Conservation (phyloP, 2,797 vertebrate genomes). For the Coreius guichenoti region DNA sequence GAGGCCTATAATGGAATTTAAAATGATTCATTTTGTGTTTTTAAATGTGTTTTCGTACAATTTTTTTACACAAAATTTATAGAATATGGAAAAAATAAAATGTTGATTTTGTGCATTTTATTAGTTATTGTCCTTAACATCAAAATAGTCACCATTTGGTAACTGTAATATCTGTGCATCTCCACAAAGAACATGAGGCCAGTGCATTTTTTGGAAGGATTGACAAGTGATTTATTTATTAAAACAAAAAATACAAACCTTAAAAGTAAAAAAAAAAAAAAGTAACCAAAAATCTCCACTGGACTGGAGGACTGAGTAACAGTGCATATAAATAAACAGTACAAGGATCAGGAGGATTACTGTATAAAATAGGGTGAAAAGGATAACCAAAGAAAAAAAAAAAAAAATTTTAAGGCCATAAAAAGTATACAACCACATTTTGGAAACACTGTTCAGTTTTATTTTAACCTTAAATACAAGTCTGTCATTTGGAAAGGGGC, state of each 20-base stretch:
- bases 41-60: not conserved
- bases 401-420: constrained; percentile 94
- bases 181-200: not conserved
- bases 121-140: not conserved
- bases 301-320: constrained; percentile 90
- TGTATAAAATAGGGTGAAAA: constrained; percentile 86
- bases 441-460: constrained; percentile 91
- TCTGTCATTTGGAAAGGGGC: constrained; percentile 92
- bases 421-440: constrained; percentile 95
- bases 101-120: not conserved
- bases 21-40: not conserved
- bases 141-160: not conserved
- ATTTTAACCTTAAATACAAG: constrained; percentile 98
- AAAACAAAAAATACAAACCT: constrained; percentile 93
- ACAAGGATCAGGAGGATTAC: constrained; percentile 91
- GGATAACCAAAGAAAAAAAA: constrained; percentile 67
- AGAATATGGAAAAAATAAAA: not conserved
- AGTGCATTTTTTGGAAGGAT: constrained; percentile 63
- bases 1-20: not conserved
- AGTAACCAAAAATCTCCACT: constrained; percentile 92
- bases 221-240: constrained; percentile 84
- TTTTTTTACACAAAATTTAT: not conserved
- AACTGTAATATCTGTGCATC: not conserved
- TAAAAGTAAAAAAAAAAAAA: constrained; percentile 92
- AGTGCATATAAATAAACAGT: constrained; percentile 99